Evolutionary conservation across 1,140 invertebrate species (phyloP).

Genomic region (Drosophila rufa): DNA sequence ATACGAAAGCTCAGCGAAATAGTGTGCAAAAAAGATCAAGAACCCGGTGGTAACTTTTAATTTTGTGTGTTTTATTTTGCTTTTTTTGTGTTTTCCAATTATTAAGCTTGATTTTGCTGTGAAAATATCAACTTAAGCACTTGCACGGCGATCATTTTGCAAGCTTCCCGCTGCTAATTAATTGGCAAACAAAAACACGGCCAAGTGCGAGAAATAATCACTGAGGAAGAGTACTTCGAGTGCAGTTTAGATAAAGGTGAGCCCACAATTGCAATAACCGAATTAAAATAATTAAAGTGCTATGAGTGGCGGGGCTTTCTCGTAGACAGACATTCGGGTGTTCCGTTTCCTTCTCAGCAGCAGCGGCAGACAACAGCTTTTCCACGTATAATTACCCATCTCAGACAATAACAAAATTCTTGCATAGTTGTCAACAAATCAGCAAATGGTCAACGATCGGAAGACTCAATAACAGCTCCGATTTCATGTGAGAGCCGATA

Average conservation of each 20-base stretch:
- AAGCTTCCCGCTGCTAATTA: slow-evolving; percentile 22
- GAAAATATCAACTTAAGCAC: neutral
- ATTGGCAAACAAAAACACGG: slow-evolving; percentile 22
- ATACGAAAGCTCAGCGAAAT: slow-evolving; percentile 27
- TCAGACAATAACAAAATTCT: slow-evolving; percentile 82
- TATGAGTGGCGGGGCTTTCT: neutral
- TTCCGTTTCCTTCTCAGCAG: slow-evolving; percentile 9
- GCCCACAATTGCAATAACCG: neutral
- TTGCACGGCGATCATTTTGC: slow-evolving; percentile 12
- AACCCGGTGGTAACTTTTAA: slow-evolving; percentile 2
- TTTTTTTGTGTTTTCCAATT: slow-evolving; percentile 15
- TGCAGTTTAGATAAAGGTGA: slow-evolving; percentile 25
- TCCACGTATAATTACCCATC: slow-evolving; percentile 62
- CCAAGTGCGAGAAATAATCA: slow-evolving; percentile 24
- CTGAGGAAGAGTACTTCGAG: slow-evolving; percentile 2
- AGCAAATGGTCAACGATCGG: slow-evolving; percentile 66
- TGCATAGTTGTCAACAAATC: slow-evolving; percentile 79
- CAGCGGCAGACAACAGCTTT: slow-evolving; percentile 23
- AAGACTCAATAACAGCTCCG: slow-evolving; percentile 77
- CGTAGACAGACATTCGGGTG: slow-evolving; percentile 25
- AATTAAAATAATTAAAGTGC: neutral
- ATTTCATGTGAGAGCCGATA: slow-evolving; percentile 70
- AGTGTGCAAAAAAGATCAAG: slow-evolving; percentile 19
- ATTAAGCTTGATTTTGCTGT: slow-evolving; percentile 11
- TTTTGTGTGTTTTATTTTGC: slow-evolving; percentile 26